Evolutionary conservation across 2,888 invertebrate genomes (phyloP).

Genomic region (Vandiemenella viatica): DNA sequence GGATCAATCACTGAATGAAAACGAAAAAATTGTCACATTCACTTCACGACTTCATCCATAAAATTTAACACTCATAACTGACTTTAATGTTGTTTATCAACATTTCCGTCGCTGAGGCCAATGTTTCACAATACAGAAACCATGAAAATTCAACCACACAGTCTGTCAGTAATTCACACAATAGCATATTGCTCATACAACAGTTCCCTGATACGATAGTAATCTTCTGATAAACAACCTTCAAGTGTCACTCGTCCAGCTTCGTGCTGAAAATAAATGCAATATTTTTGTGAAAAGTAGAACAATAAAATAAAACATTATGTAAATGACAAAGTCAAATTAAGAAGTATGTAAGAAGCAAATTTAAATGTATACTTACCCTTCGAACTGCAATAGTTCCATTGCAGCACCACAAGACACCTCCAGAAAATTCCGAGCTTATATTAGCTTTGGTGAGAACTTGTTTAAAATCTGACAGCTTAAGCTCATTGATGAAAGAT

Average conservation of each 20-base stretch:
- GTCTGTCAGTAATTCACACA: slow-evolving; percentile 41
- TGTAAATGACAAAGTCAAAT: not conserved
- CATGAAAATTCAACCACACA: too few relatives aligned
- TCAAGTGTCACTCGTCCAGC: slow-evolving; percentile 84
- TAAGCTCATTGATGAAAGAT: slow-evolving; percentile 82
- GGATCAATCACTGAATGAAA: too few relatives aligned
- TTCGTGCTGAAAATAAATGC: slow-evolving; percentile 56
- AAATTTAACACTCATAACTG: too few relatives aligned
- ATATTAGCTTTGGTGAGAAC: slow-evolving; percentile 58
- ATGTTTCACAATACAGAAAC: too few relatives aligned
- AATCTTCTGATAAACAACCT: slow-evolving; percentile 87
- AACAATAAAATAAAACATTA: not conserved
- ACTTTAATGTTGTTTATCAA: too few relatives aligned
- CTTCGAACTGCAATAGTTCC: slow-evolving; percentile 76
- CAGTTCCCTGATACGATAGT: slow-evolving; percentile 80
- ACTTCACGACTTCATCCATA: too few relatives aligned
- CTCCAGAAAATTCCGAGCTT: slow-evolving; percentile 74
- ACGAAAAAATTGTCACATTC: too few relatives aligned
- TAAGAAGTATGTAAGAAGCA: not conserved
- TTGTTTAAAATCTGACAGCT: slow-evolving; percentile 81
- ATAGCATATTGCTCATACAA: slow-evolving; percentile 95
- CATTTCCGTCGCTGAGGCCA: too few relatives aligned
- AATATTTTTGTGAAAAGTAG: not conserved
- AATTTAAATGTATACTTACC: slow-evolving; percentile 35
- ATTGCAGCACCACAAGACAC: slow-evolving; percentile 87